Percentiles rank a stretch among this genome's conserved stretches.
phyloP scores from a whole-genome alignment of 2,113 vertebrate species.

The Nansenia antarctica region DNA sequence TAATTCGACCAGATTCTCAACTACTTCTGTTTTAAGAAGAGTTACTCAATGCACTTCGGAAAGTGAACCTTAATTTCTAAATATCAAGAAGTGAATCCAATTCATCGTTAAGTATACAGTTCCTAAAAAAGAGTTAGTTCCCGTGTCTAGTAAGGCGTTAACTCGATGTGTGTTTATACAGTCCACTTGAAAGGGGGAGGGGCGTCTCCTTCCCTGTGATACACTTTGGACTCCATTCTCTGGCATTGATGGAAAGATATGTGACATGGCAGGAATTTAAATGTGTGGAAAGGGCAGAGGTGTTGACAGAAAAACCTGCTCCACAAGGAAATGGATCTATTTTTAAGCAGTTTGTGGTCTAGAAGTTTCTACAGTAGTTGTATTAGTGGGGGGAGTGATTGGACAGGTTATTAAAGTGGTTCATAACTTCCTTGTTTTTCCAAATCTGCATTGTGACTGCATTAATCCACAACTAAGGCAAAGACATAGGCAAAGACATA shows the following conservation, averaged over 20 bases:
- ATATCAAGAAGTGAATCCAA: no score
- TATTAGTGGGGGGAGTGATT: not conserved
- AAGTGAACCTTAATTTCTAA: no score
- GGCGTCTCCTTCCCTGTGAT: not conserved
- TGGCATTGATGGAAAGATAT: slow-evolving; percentile 15
- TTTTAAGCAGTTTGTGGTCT: slow-evolving; percentile 19
- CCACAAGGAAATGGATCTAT: slow-evolving; percentile 64
- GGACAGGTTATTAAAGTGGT: not conserved
- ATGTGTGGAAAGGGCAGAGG: not conserved
- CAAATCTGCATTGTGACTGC: not conserved
- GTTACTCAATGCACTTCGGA: no score
- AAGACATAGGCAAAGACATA: no score
- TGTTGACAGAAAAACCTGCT: slow-evolving; percentile 65
- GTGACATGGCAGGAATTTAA: slow-evolving; percentile 5
- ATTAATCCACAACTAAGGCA: no score
- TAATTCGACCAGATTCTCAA: no score
- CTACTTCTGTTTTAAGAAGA: no score
- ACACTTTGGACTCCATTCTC: slow-evolving; percentile 21
- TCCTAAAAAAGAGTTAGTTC: no score
- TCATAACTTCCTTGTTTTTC: slow-evolving; percentile 5
- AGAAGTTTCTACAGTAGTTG: not conserved
- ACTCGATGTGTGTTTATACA: not conserved
- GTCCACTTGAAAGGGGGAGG: not conserved
- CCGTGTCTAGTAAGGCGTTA: no score
- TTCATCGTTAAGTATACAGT: no score